These are phyloP conservation scores for Pantelozetes paolii DNA, from an alignment of 2,888 invertebrate genomes.

Conservation along the genomic window DNA sequence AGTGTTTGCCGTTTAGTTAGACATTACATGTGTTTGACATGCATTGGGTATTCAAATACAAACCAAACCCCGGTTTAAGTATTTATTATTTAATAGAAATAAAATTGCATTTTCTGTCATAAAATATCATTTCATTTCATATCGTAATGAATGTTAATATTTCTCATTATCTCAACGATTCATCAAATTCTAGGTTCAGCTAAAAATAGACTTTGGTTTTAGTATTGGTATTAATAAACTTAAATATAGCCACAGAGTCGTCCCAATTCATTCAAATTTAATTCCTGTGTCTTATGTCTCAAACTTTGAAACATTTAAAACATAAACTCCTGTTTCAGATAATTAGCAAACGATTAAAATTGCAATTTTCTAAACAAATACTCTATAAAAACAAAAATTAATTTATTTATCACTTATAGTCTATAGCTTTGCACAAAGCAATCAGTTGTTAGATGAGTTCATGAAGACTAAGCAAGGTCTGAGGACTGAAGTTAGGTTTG, in stretches of 20 bases:
- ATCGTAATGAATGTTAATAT: background rate
- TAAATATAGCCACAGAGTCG: background rate
- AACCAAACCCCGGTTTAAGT: background rate
- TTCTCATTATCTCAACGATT: background rate
- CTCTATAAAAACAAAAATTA: background rate
- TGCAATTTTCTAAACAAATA: background rate
- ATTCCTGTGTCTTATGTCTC: background rate
- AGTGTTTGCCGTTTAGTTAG: background rate
- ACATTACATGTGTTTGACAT: background rate
- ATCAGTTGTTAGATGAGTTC: too few species aligned
- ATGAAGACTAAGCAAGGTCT: too few species aligned
- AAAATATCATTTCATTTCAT: background rate
- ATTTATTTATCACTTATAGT: background rate
- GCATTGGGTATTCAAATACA: background rate
- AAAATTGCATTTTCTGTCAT: background rate
- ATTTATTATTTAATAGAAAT: too few species aligned
- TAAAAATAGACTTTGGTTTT: background rate
- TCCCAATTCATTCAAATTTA: background rate
- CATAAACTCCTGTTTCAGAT: background rate
- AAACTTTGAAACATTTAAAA: background rate
- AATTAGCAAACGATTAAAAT: background rate
- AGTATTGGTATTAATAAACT: background rate
- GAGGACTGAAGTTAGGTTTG: too few species aligned
- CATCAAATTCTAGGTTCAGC: background rate
- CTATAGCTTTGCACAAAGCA: too few species aligned